Base-by-base conservation (phyloP, 2,797 vertebrate genomes). In the Megaceryle alcyon region DNA sequence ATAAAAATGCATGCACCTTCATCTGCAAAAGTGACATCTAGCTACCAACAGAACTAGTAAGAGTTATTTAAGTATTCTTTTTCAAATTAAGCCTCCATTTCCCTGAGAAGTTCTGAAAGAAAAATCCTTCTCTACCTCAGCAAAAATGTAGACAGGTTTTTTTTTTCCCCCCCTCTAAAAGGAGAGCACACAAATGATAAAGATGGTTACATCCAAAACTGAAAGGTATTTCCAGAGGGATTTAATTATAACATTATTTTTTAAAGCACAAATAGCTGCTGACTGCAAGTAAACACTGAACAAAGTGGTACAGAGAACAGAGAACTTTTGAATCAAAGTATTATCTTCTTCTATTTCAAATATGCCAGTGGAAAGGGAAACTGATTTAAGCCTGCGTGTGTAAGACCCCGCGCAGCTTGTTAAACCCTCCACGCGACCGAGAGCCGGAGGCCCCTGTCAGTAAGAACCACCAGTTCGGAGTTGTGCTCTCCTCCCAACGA, bases 391-490 rank as follows among this genome's bases (percentile, higher is more conserved):
- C 21, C 48, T 43, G 6, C 5, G 13, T 1, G 2, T 12, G 20
- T 25, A 22, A 59, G 35, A 41, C 22, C 28, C 26, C 0, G 0
- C 10, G 46, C 41, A 33, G 59, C 64, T 72, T 29, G 12, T 66
- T 29, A 76, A 78, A 64, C 20, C 18, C 59, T 48, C 25, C 22
- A 20, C 0, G 0, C 0, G 0, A 56, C 4, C 68, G 37, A 59
- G 31, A 70, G 12, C 33, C 66, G 46, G 26, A 23, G 11, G 14
- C 6, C 10, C 35, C 33, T 1, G 2, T 14, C 60, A 35, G 2
- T 11, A 63, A 39, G 33, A 71, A 43, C n/a, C 59, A 6, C 35
- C 0, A 3, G 57, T 28, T 14, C 23, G 49, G 7, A 1, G 31
- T 4, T 0, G 0, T 7, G 37, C 48, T 44, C 39, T 4, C 16